phyloP scores from a whole-genome alignment of 2,888 invertebrate species.

The Bursaphelenchus okinawaensis region DNA sequence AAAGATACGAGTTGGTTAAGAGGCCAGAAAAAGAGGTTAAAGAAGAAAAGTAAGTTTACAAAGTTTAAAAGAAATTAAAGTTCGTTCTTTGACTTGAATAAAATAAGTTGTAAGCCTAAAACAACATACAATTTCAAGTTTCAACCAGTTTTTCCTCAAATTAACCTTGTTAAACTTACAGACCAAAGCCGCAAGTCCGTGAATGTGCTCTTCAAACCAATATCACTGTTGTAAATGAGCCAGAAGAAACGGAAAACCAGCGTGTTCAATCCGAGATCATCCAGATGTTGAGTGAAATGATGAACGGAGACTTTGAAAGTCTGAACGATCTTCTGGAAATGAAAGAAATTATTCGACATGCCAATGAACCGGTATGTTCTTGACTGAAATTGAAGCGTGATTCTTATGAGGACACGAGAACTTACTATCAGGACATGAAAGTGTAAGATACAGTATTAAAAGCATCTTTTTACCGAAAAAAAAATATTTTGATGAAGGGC shows the following conservation, averaged over 20 bases:
- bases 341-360: neutral
- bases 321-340: slow-evolving; percentile 4
- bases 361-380: neutral
- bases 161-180: too few species aligned
- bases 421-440: too few species aligned
- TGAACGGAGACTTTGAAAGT: slow-evolving; percentile 22
- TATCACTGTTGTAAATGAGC: neutral
- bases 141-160: too few species aligned
- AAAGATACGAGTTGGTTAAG: slow-evolving; percentile 10
- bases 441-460: too few species aligned
- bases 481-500: too few species aligned
- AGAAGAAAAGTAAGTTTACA: neutral
- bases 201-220: slow-evolving; percentile 26
- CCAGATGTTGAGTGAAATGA: slow-evolving; percentile 29
- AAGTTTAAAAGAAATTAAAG: too few species aligned
- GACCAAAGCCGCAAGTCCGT: slow-evolving; percentile 15
- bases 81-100: too few species aligned
- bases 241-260: slow-evolving; percentile 15
- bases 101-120: too few species aligned
- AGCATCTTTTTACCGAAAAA: too few species aligned
- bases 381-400: neutral
- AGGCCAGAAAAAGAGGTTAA: slow-evolving; percentile 2
- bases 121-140: too few species aligned
- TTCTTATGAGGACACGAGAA: too few species aligned
- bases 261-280: slow-evolving; percentile 16